phyloP scores from a whole-genome alignment of 2,888 invertebrate genomes.

The Chelonus formosanus region DNA sequence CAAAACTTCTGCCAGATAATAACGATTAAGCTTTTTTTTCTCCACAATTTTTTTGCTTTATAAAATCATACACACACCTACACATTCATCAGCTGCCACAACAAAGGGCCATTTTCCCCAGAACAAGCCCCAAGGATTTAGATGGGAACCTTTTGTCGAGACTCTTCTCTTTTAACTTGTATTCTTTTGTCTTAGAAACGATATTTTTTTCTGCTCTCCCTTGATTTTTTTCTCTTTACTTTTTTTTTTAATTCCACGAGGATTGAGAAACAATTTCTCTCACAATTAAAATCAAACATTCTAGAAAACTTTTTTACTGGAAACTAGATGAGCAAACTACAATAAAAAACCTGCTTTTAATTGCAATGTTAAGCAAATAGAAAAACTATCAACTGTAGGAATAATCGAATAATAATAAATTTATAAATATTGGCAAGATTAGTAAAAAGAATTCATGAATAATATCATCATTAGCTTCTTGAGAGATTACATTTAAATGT shows the following conservation, averaged over 20 bases:
- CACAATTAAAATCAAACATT: constrained; percentile 15
- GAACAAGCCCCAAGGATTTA: constrained; percentile 40
- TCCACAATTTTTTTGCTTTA: too few species aligned
- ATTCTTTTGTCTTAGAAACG: neutral
- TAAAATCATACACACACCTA: constrained; percentile 35
- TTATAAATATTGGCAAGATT: too few species aligned
- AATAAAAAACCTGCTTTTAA: too few species aligned
- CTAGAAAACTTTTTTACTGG: neutral
- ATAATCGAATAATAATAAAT: too few species aligned
- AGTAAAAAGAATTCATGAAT: too few species aligned
- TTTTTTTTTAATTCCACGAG: constrained; percentile 1
- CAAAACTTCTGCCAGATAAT: too few species aligned
- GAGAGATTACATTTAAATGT: too few species aligned
- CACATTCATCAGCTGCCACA: constrained; percentile 59
- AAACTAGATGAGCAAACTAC: neutral
- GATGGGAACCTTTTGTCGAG: constrained; percentile 39
- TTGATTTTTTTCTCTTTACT: neutral
- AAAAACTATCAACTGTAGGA: too few species aligned
- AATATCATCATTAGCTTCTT: too few species aligned
- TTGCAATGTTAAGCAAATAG: too few species aligned
- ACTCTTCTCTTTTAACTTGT: constrained; percentile 13
- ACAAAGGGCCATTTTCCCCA: constrained; percentile 51
- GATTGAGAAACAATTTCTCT: constrained; percentile 20
- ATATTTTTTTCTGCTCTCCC: constrained; percentile 1
- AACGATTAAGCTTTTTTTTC: too few species aligned